A percentile compares a stretch with the other conserved stretches of the same genome.
Conservation (phyloP, 2,888 invertebrate genomes). For the Dryadula phaetusa region DNA sequence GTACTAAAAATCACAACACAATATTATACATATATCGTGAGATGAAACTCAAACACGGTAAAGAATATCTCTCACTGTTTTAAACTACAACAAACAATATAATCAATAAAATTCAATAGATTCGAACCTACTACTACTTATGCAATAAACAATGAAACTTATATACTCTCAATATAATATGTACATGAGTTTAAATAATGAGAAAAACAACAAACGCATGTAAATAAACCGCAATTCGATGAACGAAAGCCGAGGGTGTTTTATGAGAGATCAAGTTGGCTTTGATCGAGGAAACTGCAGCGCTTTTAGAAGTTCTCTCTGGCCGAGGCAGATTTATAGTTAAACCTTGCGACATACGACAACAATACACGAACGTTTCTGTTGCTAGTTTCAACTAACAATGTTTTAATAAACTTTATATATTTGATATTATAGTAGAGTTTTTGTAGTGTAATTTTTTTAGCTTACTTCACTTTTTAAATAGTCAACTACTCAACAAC, state of each 20-base stretch:
- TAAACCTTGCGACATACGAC: constrained; percentile 30
- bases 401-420: neutral
- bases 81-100: too few relatives aligned
- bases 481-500: too few relatives aligned
- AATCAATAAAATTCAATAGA: too few relatives aligned
- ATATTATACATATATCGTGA: too few relatives aligned
- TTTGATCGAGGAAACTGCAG: constrained; percentile 32
- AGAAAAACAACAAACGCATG: constrained; percentile 7
- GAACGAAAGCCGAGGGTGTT: constrained; percentile 15
- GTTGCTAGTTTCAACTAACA: constrained; percentile 5
- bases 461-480: too few relatives aligned
- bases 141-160: neutral
- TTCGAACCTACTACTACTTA: neutral
- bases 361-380: constrained; percentile 29
- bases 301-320: constrained; percentile 31
- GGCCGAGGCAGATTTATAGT: constrained; percentile 34
- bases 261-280: constrained; percentile 30
- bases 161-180: neutral
- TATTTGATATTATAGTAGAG: neutral
- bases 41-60: too few relatives aligned
- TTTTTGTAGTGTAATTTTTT: neutral
- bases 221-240: constrained; percentile 19
- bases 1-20: neutral
- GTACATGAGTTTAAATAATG: neutral
- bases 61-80: too few relatives aligned